Percentiles rank a stretch among this genome's conserved stretches.
Evolutionary conservation across 2,113 vertebrate species (phyloP).

Genomic region (Balaeniceps rex): DNA sequence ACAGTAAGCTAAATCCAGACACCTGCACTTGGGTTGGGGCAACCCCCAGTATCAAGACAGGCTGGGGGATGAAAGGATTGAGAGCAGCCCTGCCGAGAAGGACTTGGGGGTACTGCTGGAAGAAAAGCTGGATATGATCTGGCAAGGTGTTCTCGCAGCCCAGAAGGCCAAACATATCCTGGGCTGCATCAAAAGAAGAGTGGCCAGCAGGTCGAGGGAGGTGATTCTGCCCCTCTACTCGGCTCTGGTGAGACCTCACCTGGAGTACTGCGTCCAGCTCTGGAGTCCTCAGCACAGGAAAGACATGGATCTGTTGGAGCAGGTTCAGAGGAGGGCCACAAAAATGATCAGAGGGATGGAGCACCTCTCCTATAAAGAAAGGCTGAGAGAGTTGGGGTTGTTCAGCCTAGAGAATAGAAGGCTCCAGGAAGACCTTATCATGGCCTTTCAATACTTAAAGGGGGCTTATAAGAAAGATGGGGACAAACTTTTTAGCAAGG

Average conservation of each 20-base stretch:
- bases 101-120: background rate
- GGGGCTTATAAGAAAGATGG: background rate
- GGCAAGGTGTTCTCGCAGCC: background rate
- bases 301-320: background rate
- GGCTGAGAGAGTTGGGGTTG: background rate
- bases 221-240: background rate
- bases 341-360: background rate
- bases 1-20: background rate
- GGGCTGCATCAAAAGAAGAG: background rate
- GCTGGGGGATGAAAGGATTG: background rate
- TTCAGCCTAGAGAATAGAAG: background rate
- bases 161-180: background rate
- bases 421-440: background rate
- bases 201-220: background rate
- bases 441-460: background rate
- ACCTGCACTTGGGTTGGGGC: background rate
- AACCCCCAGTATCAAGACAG: background rate
- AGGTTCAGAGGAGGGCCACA: background rate
- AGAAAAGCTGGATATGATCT: background rate
- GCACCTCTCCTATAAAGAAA: background rate
- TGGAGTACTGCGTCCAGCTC: background rate
- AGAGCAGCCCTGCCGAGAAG: background rate
- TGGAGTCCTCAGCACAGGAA: background rate
- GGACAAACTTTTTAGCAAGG: background rate
- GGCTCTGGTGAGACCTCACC: background rate